Evolutionary conservation across 2,888 invertebrate species (phyloP).

Genomic region (Cephalotes varians): DNA sequence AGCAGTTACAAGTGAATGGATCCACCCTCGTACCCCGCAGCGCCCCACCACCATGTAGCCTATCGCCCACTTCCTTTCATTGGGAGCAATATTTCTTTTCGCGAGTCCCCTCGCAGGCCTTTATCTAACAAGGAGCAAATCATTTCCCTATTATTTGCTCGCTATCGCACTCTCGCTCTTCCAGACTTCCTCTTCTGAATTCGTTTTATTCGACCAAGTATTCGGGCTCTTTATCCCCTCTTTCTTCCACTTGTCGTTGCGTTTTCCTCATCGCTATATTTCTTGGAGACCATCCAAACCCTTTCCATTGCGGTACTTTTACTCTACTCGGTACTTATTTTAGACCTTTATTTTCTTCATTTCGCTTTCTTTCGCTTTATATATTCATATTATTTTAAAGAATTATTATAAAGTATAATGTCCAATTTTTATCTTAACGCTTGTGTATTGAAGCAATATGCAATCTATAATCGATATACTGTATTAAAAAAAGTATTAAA

Average conservation of each 20-base stretch:
- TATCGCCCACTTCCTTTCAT: constrained; percentile 82
- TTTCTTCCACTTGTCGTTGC: constrained; percentile 54
- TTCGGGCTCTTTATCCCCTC: constrained; percentile 77
- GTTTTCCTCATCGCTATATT: constrained; percentile 77
- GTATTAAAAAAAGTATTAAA: neutral
- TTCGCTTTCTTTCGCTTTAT: constrained; percentile 19
- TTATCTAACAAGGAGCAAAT: constrained; percentile 86
- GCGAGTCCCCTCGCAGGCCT: constrained; percentile 82
- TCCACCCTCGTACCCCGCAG: constrained; percentile 65
- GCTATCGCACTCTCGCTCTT: constrained; percentile 82
- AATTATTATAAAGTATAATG: constrained; percentile 1
- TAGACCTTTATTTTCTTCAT: constrained; percentile 45
- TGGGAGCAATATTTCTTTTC: constrained; percentile 85
- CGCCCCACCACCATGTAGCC: constrained; percentile 42
- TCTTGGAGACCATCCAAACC: constrained; percentile 85
- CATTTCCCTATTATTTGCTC: constrained; percentile 86
- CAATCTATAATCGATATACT: neutral
- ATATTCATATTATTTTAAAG: constrained; percentile 1
- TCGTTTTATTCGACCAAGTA: constrained; percentile 80
- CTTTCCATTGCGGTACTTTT: constrained; percentile 83
- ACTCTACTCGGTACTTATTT: constrained; percentile 56
- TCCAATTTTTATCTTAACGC: neutral
- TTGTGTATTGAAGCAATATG: neutral
- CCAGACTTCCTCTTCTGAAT: constrained; percentile 74
- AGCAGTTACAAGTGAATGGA: constrained; percentile 82